A percentile compares a stretch with the other conserved stretches of the same genome.
Evolutionary conservation across 2,888 invertebrate species (phyloP).

Genomic region (Tetropium fuscum): DNA sequence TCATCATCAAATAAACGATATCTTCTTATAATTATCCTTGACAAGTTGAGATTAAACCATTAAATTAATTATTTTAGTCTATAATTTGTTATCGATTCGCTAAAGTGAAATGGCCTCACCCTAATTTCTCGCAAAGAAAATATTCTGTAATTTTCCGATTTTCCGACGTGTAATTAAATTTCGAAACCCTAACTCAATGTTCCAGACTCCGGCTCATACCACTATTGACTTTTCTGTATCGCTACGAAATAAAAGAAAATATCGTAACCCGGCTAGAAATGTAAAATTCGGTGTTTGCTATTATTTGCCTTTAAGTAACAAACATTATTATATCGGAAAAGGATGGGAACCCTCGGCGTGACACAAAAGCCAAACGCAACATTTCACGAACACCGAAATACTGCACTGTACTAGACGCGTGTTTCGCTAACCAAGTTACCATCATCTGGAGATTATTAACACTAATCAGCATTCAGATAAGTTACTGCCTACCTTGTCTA

Average conservation of each 20-base stretch:
- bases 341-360: no score
- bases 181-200: conserved; percentile 50
- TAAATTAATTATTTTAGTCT: conserved; percentile 44
- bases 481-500: no score
- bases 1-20: conserved; percentile 31
- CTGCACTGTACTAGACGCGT: no score
- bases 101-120: conserved; percentile 26
- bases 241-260: neutral
- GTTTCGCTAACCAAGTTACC: no score
- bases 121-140: conserved; percentile 38
- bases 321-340: no score
- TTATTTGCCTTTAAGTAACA: no score
- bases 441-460: no score
- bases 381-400: no score
- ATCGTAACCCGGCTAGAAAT: neutral
- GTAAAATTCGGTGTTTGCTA: neutral
- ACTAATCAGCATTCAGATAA: no score
- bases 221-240: conserved; percentile 48
- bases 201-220: conserved; percentile 44
- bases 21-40: conserved; percentile 34
- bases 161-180: conserved; percentile 51
- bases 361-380: no score
- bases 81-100: conserved; percentile 46
- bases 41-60: conserved; percentile 40
- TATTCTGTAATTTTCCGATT: conserved; percentile 47